Base-by-base conservation (phyloP, 2,888 invertebrate genomes). In the Ethmia dodecea region DNA sequence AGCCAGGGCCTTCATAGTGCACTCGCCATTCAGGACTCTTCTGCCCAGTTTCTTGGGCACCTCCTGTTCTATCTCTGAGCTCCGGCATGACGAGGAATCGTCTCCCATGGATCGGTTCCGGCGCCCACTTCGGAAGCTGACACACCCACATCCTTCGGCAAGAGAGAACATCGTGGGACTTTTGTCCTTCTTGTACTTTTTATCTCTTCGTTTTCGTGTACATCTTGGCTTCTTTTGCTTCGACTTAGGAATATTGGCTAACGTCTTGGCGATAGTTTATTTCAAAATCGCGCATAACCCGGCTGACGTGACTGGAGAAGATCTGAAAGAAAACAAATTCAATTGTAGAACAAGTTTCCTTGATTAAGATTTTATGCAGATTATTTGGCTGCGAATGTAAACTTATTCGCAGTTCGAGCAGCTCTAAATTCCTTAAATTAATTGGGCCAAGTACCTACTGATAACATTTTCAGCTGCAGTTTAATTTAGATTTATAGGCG, bases 1-100 rank as follows among this genome's bases (percentile, higher is more conserved):
- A 52, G 90, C 88, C 52, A 90, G 61, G 20, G 88, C 81, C 42
- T 87, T 86, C 54, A 89, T 78, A 10, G 87, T 84, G 47, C 80
- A 83, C 51, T 87, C 84, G 39, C 78, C 72, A 49, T 76, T 74
- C 20, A 80, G 60, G 26, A 81, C 55, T 42, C 72, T 62, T 38
- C 67, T 73, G 2, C 78, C 69, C 16, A 78, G 41, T 28, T 73
- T 75, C 49, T 78, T 81, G 3, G 81, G 80, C 5, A 79, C 73
- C 44, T 84, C 86, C 49, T 87, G 86, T 43, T 86, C 86, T 40
- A 87, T 77, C 59, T 87, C 86, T 3, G 86, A 86, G 49, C 84
- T 83, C 9, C 87, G 63, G 42, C 86, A 86, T 10, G 86, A 86
- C 1, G 86, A 84, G 9, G 83, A 80, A 51, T 83, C 81, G 49